Evolutionary conservation across 2,797 vertebrate genomes (phyloP), one percentile per base, ranked within the genome.

Genomic region (Crossoptilon crossoptilon): DNA sequence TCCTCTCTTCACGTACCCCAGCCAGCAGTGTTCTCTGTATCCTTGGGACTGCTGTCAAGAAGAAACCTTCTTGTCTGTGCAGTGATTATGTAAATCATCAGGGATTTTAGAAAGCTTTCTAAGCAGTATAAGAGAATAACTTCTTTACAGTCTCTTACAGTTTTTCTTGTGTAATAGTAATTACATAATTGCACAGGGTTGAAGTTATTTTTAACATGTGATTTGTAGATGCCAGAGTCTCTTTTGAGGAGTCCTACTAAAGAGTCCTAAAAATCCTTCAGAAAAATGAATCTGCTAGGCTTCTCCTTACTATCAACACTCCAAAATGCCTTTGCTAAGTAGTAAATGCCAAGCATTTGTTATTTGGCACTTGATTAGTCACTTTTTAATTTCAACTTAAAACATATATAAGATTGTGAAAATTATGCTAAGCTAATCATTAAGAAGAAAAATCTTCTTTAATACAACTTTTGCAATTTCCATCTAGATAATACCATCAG

Each of bases 261-360:
- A 56, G 22, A 46, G 71, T 67, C 73, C 70, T 81, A 91, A 94
- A 95, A 95, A 68, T 75, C 59, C 58, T 84, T 73, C n/a, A 76
- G 59, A 46, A 81, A 87, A 88, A 86, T 75, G 81, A 55, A 86
- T 84, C 55, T 91, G 68, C 63, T 64, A 92, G 81, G 64, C 91
- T 94, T 43, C 7, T 33, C 59, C 5, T 43, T 74, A 31, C 83
- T 69, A 91, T n/a, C 84, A 94, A 31, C 82, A 86, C 80, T 56
- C 67, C 37, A 53, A 83, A 92, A 92, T 84, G 59, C 82, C 51
- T 89, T 87, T 89, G 84, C 91, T 84, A 89, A 41, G 37, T 58
- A 70, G 33, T 78, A 95, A 95, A 96, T 94, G 92, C 63, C 87
- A 87, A 80, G 17, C 85, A 69, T 95, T 94, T 90, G 62, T 94